Evolutionary conservation across 37 sponge, comb jelly and placozoan species (phyloP).

Genomic region (Theonella swinhoei): DNA sequence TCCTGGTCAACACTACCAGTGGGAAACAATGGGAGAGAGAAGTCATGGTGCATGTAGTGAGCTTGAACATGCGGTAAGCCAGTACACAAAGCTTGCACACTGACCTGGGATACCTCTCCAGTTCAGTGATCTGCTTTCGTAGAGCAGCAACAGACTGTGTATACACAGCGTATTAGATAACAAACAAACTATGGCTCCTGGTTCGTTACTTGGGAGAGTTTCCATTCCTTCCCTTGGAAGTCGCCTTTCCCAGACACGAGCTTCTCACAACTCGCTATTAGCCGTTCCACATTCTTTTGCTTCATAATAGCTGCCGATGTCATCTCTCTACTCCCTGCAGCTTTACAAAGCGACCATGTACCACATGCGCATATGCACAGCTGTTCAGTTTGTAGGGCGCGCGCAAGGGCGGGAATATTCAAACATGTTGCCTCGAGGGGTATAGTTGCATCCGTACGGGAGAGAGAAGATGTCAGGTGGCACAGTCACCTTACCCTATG

Average conservation of each 20-base stretch:
- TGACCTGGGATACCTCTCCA: constrained; percentile 40
- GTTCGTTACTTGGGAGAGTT: constrained; percentile 41
- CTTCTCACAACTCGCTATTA: constrained; percentile 65
- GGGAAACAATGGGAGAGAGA: background rate
- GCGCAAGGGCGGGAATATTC: no score
- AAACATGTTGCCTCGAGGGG: no score
- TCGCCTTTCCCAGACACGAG: constrained; percentile 39
- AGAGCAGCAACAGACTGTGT: constrained; percentile 41
- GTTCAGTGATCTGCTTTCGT: constrained; percentile 19
- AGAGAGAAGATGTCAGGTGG: no score
- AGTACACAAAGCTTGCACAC: background rate
- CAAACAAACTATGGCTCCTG: background rate
- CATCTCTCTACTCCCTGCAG: no score
- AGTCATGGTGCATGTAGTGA: no score
- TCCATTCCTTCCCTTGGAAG: constrained; percentile 54
- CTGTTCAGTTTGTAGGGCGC: no score
- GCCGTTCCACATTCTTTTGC: constrained; percentile 56
- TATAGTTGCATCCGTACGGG: no score
- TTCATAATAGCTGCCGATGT: no score
- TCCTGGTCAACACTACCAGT: background rate
- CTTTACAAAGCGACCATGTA: no score
- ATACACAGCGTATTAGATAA: background rate
- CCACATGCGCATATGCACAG: no score
- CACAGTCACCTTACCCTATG: no score
- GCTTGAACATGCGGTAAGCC: background rate